phyloP scores from a whole-genome alignment of 2,113 vertebrate species.

The Felis chaus region DNA sequence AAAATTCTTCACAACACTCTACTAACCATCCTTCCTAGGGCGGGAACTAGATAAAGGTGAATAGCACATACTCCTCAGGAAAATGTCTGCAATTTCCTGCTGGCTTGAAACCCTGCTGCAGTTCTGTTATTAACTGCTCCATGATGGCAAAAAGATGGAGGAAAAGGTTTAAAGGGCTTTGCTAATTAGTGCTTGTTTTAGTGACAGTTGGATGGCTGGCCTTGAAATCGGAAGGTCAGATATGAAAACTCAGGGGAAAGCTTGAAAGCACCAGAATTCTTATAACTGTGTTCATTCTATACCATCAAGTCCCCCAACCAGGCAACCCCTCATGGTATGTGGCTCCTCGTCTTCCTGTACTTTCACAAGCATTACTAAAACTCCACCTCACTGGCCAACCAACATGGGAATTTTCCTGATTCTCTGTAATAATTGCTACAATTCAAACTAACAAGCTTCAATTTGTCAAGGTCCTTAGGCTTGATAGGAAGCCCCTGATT shows the following conservation, averaged over 20 bases:
- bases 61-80: background rate
- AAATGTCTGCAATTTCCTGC: background rate
- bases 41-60: background rate
- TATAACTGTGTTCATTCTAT: background rate
- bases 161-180: background rate
- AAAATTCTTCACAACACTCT: background rate
- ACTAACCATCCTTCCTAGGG: background rate
- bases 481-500: background rate
- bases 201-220: background rate
- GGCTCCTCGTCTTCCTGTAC: background rate
- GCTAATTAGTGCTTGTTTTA: background rate
- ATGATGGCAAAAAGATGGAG: background rate
- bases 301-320: background rate
- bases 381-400: background rate
- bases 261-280: background rate
- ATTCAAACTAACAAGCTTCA: background rate
- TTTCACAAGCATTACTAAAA: background rate
- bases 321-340: background rate
- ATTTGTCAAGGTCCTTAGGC: background rate
- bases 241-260: background rate
- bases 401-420: background rate
- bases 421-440: background rate
- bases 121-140: background rate
- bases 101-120: background rate
- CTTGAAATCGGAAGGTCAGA: background rate